Evolutionary conservation across 2,113 vertebrate species (phyloP).

Genomic region (Chionodraco myersi): DNA sequence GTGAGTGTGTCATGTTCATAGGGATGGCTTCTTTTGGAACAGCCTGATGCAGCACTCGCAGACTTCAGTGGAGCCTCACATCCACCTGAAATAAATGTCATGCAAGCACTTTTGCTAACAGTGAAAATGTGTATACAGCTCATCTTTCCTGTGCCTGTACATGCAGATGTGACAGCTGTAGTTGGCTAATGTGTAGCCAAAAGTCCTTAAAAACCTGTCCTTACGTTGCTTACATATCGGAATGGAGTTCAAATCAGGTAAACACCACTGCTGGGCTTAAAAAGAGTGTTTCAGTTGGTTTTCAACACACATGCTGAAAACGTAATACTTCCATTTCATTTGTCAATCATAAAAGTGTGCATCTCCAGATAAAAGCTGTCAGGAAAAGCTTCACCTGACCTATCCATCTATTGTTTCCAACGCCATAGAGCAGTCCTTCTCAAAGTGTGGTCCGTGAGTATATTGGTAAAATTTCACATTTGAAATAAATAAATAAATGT

Average conservation of each 20-base stretch:
- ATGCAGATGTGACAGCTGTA: constrained; percentile 28
- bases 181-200: constrained; percentile 22
- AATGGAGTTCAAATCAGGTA: constrained; percentile 15
- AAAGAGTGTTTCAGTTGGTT: not conserved
- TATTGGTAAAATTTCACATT: no score
- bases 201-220: not conserved
- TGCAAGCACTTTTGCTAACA: constrained; percentile 66
- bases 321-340: not conserved
- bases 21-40: constrained; percentile 63
- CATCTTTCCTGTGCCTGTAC: constrained; percentile 31
- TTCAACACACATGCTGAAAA: not conserved
- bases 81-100: constrained; percentile 53
- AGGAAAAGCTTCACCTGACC: not conserved
- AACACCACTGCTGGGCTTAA: not conserved
- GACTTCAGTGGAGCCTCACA: constrained; percentile 65
- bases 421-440: no score
- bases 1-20: constrained; percentile 66
- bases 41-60: constrained; percentile 72
- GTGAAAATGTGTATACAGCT: constrained; percentile 39
- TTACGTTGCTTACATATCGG: not conserved
- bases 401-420: not conserved
- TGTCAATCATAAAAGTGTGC: not conserved
- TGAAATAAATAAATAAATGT: no score
- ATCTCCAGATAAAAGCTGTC: not conserved
- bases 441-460: no score